phyloP scores from a whole-genome alignment of 2,888 invertebrate genomes.

The Hoplodrina ambigua region DNA sequence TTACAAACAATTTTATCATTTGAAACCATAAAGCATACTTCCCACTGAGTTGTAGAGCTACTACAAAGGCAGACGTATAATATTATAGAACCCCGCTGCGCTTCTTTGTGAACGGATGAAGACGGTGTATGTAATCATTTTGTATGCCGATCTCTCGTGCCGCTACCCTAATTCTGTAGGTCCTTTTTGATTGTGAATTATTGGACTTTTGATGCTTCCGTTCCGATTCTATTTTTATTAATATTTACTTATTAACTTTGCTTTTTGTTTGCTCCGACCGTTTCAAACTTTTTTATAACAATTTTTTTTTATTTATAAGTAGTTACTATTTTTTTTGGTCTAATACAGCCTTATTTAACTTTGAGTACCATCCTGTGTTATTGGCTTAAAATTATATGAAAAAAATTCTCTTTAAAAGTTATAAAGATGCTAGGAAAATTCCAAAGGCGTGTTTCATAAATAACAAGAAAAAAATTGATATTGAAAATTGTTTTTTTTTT shows the following conservation, averaged over 20 bases:
- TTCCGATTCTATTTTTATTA: conserved; percentile 83
- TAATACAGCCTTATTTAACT: not conserved
- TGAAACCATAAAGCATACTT: conserved; percentile 89
- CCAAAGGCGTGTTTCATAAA: conserved; percentile 3
- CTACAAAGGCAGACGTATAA: conserved; percentile 89
- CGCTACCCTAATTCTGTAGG: conserved; percentile 88
- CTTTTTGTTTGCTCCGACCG: conserved; percentile 54
- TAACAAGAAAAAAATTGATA: conserved; percentile 37
- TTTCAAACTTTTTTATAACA: conserved; percentile 39
- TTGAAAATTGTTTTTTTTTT: conserved; percentile 80
- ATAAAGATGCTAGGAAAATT: not conserved
- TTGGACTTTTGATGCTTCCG: conserved; percentile 86
- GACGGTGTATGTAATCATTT: conserved; percentile 88
- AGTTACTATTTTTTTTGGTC: not conserved
- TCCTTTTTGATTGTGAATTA: conserved; percentile 89
- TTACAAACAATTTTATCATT: conserved; percentile 90
- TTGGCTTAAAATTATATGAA: not conserved
- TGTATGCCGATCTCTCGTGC: conserved; percentile 85
- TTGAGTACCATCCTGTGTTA: not conserved
- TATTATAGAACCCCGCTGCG: conserved; percentile 89
- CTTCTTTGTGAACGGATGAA: conserved; percentile 88
- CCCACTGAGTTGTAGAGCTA: conserved; percentile 87
- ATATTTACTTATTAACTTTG: conserved; percentile 80
- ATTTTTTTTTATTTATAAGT: not conserved
- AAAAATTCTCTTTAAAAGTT: not conserved